Evolutionary conservation across 2,797 vertebrate species (phyloP), one percentile per base, ranked within the genome.

Genomic region (Hypotaenidia okinawae): DNA sequence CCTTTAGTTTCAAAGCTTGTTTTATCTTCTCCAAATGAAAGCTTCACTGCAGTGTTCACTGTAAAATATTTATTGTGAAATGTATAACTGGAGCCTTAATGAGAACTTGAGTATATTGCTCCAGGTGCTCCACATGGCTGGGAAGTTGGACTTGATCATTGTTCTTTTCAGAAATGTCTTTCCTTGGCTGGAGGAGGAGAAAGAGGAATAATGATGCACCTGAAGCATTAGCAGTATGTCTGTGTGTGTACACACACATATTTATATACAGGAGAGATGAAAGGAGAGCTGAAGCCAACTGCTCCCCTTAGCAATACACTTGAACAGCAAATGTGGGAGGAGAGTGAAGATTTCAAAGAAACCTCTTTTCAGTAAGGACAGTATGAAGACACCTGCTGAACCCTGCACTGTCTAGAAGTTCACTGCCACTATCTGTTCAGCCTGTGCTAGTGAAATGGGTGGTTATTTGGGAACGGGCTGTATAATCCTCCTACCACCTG

Each of bases 61-160:
- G 75, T 95, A 95, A 95, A 93, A 78, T 95, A 87, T 97, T 97
- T 96, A 96, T 96, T 97, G 88, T 92, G 93, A 96, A 91, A 91
- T 49, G 81, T 75, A 62, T 96, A 96, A 85, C 57, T 83, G 90
- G 90, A 94, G 81, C 94, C 51, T 57, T 95, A 84, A 87, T 0
- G 63, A 83, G 84, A 89, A 75, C 61, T 92, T 84, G 91, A 74
- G 63, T 95, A 94, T 66, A 80, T 51, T 82, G 86, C 90, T 87
- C 68, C 78, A 93, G 68, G 86, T 81, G 92, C 72, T 90, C 90
- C 70, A 25, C 13, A 6, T 47, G 1, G 13, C 57, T 84, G 54
- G 51, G 58, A 80, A 54, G 69, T 27, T 85, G 81, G 67, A 49
- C 33, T 85, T 62, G 70, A 61, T 62, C 58, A 13, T 2, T 86